Conservation (phyloP, 2,888 invertebrate genomes). For the Thyatira batis region DNA sequence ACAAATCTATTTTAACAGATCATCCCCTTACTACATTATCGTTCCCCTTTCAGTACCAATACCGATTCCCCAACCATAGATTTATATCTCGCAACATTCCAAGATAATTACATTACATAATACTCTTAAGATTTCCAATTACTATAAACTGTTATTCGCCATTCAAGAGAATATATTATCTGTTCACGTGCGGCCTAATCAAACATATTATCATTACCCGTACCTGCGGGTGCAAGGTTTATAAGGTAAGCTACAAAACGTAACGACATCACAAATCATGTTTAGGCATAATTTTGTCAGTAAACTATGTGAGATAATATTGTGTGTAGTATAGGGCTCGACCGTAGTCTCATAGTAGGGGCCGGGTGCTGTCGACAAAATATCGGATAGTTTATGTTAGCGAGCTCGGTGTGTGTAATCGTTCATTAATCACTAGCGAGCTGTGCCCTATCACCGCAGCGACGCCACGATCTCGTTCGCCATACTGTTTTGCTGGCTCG, state of each 20-base stretch:
- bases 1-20: slow-evolving; percentile 78
- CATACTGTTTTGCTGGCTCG: slow-evolving; percentile 79
- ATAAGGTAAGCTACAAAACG: not conserved
- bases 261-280: not conserved
- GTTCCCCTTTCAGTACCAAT: slow-evolving; percentile 58
- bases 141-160: not conserved
- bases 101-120: not conserved
- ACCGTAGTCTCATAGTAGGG: slow-evolving; percentile 25
- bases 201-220: not conserved
- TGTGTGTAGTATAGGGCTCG: not conserved
- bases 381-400: slow-evolving; percentile 70
- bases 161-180: not conserved
- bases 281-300: not conserved
- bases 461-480: slow-evolving; percentile 79
- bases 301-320: not conserved
- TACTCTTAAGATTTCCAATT: not conserved
- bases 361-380: slow-evolving; percentile 46
- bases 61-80: slow-evolving; percentile 48
- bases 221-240: not conserved
- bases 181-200: not conserved
- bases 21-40: slow-evolving; percentile 72
- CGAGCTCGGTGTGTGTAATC: slow-evolving; percentile 59
- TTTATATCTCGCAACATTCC: slow-evolving; percentile 16
- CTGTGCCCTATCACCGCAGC: slow-evolving; percentile 79
- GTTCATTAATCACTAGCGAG: slow-evolving; percentile 65